Conservation (phyloP, 2,113 vertebrate species). For the Cololabis saira region DNA sequence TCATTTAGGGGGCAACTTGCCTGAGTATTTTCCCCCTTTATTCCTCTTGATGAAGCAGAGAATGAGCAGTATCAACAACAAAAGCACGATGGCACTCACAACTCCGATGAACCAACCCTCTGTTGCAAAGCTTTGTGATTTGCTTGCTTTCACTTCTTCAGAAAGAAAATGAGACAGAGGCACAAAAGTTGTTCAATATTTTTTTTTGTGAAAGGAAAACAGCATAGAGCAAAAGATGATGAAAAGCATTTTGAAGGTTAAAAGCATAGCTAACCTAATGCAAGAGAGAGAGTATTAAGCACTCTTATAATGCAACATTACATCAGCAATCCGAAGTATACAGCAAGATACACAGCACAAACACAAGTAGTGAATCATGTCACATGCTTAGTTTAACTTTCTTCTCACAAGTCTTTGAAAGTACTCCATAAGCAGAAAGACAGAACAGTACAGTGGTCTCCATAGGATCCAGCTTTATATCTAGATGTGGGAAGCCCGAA, state of each 20-base stretch:
- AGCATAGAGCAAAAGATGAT: slow-evolving; percentile 6
- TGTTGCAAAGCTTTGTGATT: slow-evolving; percentile 79
- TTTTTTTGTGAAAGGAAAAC: slow-evolving; percentile 4
- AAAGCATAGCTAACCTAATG: slow-evolving; percentile 19
- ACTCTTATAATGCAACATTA: slow-evolving; percentile 38
- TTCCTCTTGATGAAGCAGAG: slow-evolving; percentile 92
- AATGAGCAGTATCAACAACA: slow-evolving; percentile 87
- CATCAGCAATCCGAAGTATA: slow-evolving; percentile 37
- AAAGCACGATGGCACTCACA: slow-evolving; percentile 84
- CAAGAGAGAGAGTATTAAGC: slow-evolving; percentile 28
- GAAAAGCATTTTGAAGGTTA: slow-evolving; percentile 15
- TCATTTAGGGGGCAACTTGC: slow-evolving; percentile 55
- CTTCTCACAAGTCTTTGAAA: slow-evolving; percentile 61
- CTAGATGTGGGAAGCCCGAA: slow-evolving; percentile 55
- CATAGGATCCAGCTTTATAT: slow-evolving; percentile 52
- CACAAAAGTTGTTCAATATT: not conserved
- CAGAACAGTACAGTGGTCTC: slow-evolving; percentile 41
- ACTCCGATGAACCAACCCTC: slow-evolving; percentile 92
- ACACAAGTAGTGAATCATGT: slow-evolving; percentile 63
- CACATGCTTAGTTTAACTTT: slow-evolving; percentile 51
- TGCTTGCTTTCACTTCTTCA: slow-evolving; percentile 65
- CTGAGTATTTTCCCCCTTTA: slow-evolving; percentile 94
- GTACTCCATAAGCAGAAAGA: slow-evolving; percentile 46
- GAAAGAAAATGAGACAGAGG: not conserved
- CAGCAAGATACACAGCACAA: slow-evolving; percentile 51